Percentiles rank a stretch among this genome's conserved stretches.
These are phyloP conservation scores for Trachymyrmex septentrionalis DNA, from an alignment of 1,140 invertebrate species.

Conservation along the genomic window DNA sequence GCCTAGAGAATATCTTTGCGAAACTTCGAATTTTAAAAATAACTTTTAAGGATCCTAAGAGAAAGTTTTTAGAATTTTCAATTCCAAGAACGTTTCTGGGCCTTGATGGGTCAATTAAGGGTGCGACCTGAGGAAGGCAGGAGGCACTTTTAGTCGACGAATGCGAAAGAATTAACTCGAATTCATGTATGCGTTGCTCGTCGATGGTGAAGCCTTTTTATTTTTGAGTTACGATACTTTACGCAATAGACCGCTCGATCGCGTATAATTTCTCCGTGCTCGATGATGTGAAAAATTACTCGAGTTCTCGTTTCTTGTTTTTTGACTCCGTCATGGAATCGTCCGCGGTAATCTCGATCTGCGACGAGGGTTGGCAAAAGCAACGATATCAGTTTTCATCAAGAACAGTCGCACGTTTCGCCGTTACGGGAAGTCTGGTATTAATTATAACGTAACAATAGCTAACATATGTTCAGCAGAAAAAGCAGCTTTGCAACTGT, in stretches of 20 bases:
- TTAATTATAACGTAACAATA: constrained; percentile 1
- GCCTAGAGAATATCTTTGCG: neutral
- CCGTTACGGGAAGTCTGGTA: neutral
- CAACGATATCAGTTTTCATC: constrained; percentile 20
- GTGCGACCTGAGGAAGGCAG: neutral
- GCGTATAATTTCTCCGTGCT: constrained; percentile 24
- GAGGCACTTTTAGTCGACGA: neutral
- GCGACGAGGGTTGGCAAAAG: constrained; percentile 44
- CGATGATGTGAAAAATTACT: neutral
- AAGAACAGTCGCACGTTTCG: neutral
- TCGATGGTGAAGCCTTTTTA: constrained; percentile 17
- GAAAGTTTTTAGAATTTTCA: constrained; percentile 11
- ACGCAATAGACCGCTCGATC: constrained; percentile 21
- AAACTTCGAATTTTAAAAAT: constrained; percentile 1
- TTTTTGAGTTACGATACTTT: constrained; percentile 21
- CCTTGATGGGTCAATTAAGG: neutral
- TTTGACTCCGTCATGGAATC: constrained; percentile 16
- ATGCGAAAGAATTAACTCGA: neutral
- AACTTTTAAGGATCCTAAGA: constrained; percentile 13
- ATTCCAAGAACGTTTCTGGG: neutral
- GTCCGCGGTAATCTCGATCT: constrained; percentile 64
- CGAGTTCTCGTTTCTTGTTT: neutral
- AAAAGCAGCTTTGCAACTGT: too few relatives aligned
- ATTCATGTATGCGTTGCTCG: constrained; percentile 27
- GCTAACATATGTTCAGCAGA: too few relatives aligned